phyloP scores from a whole-genome alignment of 2,797 vertebrate genomes.

The Paedocypris micromegethes region DNA sequence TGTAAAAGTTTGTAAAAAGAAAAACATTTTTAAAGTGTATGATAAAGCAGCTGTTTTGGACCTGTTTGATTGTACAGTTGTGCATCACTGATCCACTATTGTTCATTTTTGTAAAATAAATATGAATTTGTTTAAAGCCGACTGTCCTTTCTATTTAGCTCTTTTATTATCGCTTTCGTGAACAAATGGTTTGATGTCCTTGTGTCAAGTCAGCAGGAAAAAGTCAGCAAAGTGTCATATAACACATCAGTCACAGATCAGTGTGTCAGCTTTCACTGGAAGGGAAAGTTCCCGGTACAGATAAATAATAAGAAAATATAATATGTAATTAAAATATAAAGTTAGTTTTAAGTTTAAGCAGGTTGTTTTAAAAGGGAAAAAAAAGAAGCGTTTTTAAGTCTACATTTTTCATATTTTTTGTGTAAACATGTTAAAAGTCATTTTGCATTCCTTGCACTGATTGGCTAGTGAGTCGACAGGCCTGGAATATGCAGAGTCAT shows the following conservation, averaged over 20 bases:
- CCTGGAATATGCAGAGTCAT: no score
- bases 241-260: conserved; percentile 23
- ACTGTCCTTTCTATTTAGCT: conserved; percentile 9
- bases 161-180: background rate
- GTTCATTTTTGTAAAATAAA: conserved; percentile 78
- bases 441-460: no score
- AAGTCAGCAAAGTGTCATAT: conserved; percentile 33
- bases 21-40: conserved; percentile 3
- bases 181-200: conserved; percentile 52
- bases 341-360: no score
- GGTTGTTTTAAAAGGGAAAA: no score
- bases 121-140: conserved; percentile 70
- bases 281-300: conserved; percentile 5
- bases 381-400: no score
- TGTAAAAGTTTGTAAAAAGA: background rate
- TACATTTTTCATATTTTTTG: no score
- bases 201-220: conserved; percentile 40
- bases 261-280: conserved; percentile 37
- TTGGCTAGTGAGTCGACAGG: no score
- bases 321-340: no score
- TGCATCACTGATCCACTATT: conserved; percentile 66
- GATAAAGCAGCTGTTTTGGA: conserved; percentile 21
- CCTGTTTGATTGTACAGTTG: conserved; percentile 58
- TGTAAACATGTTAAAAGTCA: no score
- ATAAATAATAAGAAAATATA: no score